phyloP scores from a whole-genome alignment of 2,113 vertebrate species.

The Cepphus grylle region DNA sequence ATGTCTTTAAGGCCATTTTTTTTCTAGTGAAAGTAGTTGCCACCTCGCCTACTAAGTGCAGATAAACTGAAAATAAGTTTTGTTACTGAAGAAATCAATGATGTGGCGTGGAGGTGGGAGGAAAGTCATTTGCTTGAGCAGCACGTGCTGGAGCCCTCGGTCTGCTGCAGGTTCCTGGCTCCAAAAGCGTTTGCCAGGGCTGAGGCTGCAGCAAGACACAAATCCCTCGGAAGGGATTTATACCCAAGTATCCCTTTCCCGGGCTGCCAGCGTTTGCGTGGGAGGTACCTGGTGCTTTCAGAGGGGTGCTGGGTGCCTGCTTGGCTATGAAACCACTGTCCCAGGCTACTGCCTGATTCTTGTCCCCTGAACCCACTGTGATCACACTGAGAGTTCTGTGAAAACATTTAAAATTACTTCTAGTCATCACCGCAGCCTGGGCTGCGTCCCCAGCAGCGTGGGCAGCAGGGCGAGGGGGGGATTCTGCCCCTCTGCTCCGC shows the following conservation, averaged over 20 bases:
- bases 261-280: accelerated
- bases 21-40: not conserved
- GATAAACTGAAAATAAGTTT: not conserved
- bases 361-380: accelerated
- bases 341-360: not conserved
- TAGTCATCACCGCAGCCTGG: not conserved
- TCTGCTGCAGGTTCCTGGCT: not conserved
- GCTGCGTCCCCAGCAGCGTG: not conserved
- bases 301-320: not conserved
- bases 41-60: not conserved
- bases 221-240: not conserved
- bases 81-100: not conserved
- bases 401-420: not conserved
- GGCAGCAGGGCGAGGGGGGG: not conserved
- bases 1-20: not conserved
- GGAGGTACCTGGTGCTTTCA: not conserved
- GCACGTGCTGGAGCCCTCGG: accelerated
- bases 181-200: not conserved
- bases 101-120: not conserved
- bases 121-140: accelerated
- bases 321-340: not conserved
- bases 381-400: accelerated
- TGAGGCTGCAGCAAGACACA: not conserved
- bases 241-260: accelerated
- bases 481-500: not conserved